Evolutionary conservation across 1,140 invertebrate species (phyloP).

Genomic region (Colletes gigas): DNA sequence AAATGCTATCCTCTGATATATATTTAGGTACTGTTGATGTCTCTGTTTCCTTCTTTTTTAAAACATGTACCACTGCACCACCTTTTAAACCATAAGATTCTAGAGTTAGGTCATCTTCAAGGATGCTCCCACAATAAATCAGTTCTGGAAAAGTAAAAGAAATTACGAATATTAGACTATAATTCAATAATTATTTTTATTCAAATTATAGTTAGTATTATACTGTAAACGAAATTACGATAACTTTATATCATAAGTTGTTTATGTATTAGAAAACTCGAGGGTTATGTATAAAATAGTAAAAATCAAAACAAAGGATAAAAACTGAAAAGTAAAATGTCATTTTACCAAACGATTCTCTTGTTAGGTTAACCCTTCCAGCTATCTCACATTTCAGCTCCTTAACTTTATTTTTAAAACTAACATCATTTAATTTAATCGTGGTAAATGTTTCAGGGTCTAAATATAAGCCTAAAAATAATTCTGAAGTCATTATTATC

Average conservation of each 20-base stretch:
- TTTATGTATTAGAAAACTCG: neutral
- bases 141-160: constrained; percentile 77
- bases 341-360: constrained; percentile 79
- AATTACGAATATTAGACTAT: constrained; percentile 2
- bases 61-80: constrained; percentile 81
- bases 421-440: constrained; percentile 80
- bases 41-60: constrained; percentile 78
- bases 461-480: constrained; percentile 74
- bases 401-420: constrained; percentile 81
- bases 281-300: neutral
- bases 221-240: neutral
- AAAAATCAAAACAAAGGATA: constrained; percentile 22
- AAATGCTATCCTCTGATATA: constrained; percentile 77
- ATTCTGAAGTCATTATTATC: constrained; percentile 66
- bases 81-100: constrained; percentile 80
- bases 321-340: constrained; percentile 23
- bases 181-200: neutral
- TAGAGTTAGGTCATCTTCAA: constrained; percentile 80
- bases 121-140: constrained; percentile 81
- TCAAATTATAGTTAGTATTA: neutral
- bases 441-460: constrained; percentile 72
- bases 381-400: constrained; percentile 78
- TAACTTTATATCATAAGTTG: neutral
- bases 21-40: constrained; percentile 59
- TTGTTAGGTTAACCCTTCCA: constrained; percentile 75